phyloP scores from a whole-genome alignment of 2,113 vertebrate genomes.

The Elachura formosa region DNA sequence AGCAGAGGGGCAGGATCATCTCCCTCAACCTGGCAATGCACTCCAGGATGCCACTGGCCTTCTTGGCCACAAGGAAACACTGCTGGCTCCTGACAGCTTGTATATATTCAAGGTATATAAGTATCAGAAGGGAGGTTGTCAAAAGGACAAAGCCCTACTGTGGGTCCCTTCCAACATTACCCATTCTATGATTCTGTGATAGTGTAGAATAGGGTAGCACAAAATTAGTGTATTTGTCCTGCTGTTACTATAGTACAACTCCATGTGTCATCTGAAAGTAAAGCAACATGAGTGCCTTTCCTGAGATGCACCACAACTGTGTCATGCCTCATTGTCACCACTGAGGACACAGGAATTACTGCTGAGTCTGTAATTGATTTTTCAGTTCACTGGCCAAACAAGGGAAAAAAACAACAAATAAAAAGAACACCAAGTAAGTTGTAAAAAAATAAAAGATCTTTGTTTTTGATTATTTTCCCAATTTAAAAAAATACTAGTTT shows the following conservation, averaged over 20 bases:
- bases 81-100: background rate
- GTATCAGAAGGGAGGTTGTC: background rate
- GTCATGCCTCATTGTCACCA: background rate
- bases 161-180: background rate
- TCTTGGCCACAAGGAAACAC: background rate
- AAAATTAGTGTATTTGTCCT: background rate
- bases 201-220: background rate
- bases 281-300: conserved; percentile 15
- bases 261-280: background rate
- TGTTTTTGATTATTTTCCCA: background rate
- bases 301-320: background rate
- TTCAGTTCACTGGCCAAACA: conserved; percentile 2
- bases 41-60: no score
- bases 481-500: background rate
- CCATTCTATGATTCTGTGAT: background rate
- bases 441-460: background rate
- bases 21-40: background rate
- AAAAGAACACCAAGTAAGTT: background rate
- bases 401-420: fast-evolving
- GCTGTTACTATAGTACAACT: background rate
- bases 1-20: background rate
- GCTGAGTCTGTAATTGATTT: conserved; percentile 47
- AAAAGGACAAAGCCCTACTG: background rate
- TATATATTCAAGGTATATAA: no score
- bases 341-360: conserved; percentile 21